Percentiles rank a stretch among this genome's conserved stretches.
These are phyloP conservation scores for Ophion slaviceki DNA, from an alignment of 2,888 invertebrate species.

Conservation along the genomic window DNA sequence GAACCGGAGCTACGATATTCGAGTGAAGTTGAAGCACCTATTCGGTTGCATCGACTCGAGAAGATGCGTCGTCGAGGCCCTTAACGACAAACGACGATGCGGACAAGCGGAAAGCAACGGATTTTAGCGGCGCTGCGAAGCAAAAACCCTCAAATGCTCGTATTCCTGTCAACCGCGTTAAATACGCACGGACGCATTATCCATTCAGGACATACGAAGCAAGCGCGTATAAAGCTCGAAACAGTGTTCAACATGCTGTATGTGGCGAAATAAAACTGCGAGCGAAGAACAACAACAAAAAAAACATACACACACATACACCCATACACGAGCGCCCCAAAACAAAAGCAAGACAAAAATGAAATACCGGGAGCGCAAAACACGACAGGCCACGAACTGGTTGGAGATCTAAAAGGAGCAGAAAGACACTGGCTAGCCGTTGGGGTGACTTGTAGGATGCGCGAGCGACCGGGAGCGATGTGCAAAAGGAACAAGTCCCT, in stretches of 20 bases:
- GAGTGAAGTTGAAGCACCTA: too few relatives aligned
- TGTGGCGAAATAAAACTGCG: constrained; percentile 21
- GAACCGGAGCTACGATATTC: too few relatives aligned
- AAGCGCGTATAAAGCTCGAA: constrained; percentile 32
- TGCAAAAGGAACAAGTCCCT: constrained; percentile 19
- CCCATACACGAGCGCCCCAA: too few relatives aligned
- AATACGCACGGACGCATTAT: constrained; percentile 30
- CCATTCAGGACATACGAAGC: constrained; percentile 17
- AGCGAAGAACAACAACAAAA: constrained; percentile 8
- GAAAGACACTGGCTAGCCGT: constrained; percentile 50
- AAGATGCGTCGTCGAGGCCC: too few relatives aligned
- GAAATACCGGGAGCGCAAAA: constrained; percentile 46
- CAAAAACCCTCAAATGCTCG: constrained; percentile 1
- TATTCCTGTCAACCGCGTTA: constrained; percentile 46
- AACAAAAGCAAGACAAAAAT: background rate
- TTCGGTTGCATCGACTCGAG: too few relatives aligned
- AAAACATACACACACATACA: constrained; percentile 16
- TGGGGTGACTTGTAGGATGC: constrained; percentile 35
- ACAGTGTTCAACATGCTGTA: constrained; percentile 37
- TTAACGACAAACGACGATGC: too few relatives aligned
- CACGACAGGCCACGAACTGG: constrained; percentile 37
- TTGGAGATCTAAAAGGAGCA: constrained; percentile 54
- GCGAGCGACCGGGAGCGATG: constrained; percentile 10
- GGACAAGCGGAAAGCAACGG: too few relatives aligned
- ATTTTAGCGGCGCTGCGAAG: too few relatives aligned